Conservation (phyloP, 1,140 invertebrate genomes). For the Bombus turneri region DNA sequence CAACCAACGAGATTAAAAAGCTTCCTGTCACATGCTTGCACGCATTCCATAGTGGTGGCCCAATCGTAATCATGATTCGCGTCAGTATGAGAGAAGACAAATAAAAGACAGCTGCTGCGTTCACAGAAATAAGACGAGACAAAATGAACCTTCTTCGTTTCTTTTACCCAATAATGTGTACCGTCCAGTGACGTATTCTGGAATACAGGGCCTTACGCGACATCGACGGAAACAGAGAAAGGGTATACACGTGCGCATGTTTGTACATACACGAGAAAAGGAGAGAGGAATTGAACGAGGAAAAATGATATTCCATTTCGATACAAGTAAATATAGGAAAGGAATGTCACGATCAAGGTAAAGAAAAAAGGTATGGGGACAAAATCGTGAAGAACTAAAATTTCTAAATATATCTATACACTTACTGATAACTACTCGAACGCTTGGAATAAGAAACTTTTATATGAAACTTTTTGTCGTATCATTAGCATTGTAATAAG, state of each 20-base stretch:
- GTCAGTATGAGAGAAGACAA: constrained; percentile 50
- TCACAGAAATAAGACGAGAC: constrained; percentile 45
- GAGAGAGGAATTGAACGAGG: background rate
- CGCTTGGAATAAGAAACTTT: background rate
- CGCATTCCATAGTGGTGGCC: background rate
- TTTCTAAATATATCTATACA: no score
- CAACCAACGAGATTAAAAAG: constrained; percentile 30
- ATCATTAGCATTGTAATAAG: no score
- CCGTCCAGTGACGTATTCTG: constrained; percentile 14
- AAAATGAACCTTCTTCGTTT: constrained; percentile 28
- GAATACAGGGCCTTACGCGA: background rate
- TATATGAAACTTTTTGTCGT: no score
- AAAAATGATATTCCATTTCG: background rate
- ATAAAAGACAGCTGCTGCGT: constrained; percentile 46
- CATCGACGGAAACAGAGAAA: background rate
- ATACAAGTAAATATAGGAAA: background rate
- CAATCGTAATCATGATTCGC: constrained; percentile 13
- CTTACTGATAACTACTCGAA: no score
- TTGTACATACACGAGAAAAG: background rate
- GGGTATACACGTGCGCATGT: background rate
- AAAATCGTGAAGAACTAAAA: background rate
- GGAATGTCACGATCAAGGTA: background rate
- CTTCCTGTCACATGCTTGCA: constrained; percentile 21
- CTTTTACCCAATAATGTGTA: constrained; percentile 45
- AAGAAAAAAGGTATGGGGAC: no score